Conservation (phyloP, 2,113 vertebrate genomes). For the Ardeotis arabs region DNA sequence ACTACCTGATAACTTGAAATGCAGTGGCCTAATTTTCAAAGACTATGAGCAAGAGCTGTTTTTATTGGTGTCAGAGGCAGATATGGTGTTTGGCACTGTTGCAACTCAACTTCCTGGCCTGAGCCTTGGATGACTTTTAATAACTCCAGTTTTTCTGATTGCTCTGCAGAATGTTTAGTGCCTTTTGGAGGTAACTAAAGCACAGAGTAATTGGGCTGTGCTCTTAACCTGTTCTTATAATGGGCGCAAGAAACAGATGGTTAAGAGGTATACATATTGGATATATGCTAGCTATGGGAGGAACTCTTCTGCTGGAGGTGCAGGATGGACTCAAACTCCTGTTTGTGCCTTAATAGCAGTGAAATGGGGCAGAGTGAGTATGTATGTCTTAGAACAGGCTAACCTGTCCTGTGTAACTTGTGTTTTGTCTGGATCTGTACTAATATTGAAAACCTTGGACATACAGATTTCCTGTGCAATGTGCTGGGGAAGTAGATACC, state of each 20-base stretch:
- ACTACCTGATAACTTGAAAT: not conserved
- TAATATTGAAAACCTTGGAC: not conserved
- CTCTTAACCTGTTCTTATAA: not conserved
- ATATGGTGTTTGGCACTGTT: not conserved
- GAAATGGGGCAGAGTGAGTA: not conserved
- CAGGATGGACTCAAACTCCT: not conserved
- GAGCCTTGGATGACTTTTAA: not conserved
- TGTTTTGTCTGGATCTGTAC: not conserved
- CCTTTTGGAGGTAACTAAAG: not conserved
- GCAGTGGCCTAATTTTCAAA: not conserved
- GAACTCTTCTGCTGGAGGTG: not conserved
- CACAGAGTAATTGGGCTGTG: not conserved
- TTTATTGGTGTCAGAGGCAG: not conserved
- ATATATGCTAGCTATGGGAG: not conserved
- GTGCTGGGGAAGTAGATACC: not conserved
- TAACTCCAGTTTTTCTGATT: not conserved
- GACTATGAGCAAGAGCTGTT: not conserved
- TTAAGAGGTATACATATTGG: not conserved
- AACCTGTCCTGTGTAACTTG: not conserved
- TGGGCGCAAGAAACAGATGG: not conserved
- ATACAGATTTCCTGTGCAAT: not conserved
- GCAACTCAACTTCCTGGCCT: not conserved
- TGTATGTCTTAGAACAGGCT: not conserved
- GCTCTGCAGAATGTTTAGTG: not conserved
- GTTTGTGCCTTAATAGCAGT: not conserved